Evolutionary conservation across 2,888 invertebrate genomes (phyloP).

Genomic region (Camptogramma bilineatum): DNA sequence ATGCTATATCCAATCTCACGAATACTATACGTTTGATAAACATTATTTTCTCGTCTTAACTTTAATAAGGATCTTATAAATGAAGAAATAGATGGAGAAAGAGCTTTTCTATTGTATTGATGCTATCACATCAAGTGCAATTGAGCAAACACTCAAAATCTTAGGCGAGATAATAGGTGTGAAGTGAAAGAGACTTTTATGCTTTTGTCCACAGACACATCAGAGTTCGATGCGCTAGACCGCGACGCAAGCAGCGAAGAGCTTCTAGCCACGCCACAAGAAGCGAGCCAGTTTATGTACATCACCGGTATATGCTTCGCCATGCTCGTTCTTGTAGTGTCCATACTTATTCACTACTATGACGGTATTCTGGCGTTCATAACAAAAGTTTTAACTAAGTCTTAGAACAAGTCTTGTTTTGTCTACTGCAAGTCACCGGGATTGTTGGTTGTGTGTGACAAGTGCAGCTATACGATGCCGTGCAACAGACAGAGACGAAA

Average conservation of each 20-base stretch:
- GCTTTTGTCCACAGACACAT: slow-evolving; percentile 64
- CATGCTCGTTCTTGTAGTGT: slow-evolving; percentile 86
- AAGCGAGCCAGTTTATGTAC: slow-evolving; percentile 87
- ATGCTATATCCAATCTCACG: no score
- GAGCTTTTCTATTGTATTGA: no score
- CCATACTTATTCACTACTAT: slow-evolving; percentile 87
- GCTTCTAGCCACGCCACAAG: slow-evolving; percentile 81
- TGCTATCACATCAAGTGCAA: no score
- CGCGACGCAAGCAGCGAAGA: slow-evolving; percentile 81
- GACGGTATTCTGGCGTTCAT: slow-evolving; percentile 65
- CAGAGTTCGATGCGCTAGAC: slow-evolving; percentile 80
- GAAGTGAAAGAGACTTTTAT: neutral
- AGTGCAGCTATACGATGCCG: no score
- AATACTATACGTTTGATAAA: no score
- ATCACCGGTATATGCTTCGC: slow-evolving; percentile 87
- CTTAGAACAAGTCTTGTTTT: slow-evolving; percentile 38
- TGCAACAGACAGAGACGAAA: neutral
- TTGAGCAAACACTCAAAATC: no score
- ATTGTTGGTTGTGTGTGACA: neutral
- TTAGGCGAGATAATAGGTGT: no score
- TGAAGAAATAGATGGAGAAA: no score
- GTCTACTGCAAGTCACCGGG: neutral
- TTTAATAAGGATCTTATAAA: no score
- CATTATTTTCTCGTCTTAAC: no score
- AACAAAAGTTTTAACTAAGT: slow-evolving; percentile 61